Conservation (phyloP, 2,888 invertebrate genomes). For the Serrognathus titanus region DNA sequence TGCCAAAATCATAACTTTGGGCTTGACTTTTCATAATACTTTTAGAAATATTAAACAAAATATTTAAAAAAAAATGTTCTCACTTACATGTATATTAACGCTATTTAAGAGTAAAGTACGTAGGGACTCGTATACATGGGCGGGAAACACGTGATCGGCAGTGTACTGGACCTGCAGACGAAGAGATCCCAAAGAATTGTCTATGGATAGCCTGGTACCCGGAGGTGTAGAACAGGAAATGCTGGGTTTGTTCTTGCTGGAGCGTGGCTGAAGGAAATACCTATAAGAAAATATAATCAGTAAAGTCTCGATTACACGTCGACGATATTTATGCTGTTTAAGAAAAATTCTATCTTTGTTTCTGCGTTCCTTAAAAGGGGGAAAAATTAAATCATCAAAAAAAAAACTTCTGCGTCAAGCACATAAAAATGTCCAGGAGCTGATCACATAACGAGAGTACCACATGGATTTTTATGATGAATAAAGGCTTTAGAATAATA, state of each 20-base stretch:
- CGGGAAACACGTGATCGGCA: slow-evolving; percentile 84
- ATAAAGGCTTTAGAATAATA: too few relatives aligned
- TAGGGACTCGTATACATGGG: slow-evolving; percentile 74
- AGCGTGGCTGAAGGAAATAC: slow-evolving; percentile 75
- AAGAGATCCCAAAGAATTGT: slow-evolving; percentile 73
- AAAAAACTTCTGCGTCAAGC: too few relatives aligned
- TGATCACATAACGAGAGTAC: too few relatives aligned
- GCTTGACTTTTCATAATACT: too few relatives aligned
- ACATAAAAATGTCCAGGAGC: too few relatives aligned
- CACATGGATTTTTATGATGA: too few relatives aligned
- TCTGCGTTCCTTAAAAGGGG: too few relatives aligned
- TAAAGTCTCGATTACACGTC: too few relatives aligned
- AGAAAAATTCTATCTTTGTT: neutral
- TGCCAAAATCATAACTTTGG: too few relatives aligned
- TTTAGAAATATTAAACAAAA: neutral
- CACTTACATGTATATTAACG: slow-evolving; percentile 59
- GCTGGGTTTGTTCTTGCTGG: slow-evolving; percentile 57
- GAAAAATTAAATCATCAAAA: too few relatives aligned
- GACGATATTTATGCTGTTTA: neutral
- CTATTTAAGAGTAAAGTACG: slow-evolving; percentile 74
- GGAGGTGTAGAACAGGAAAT: slow-evolving; percentile 70
- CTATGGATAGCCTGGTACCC: slow-evolving; percentile 65
- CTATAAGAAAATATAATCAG: slow-evolving; percentile 45
- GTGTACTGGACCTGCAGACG: slow-evolving; percentile 84
- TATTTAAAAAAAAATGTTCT: slow-evolving; percentile 6